These are phyloP conservation scores for Ictalurus furcatus DNA, from an alignment of 2,113 vertebrate genomes.

Conservation along the genomic window DNA sequence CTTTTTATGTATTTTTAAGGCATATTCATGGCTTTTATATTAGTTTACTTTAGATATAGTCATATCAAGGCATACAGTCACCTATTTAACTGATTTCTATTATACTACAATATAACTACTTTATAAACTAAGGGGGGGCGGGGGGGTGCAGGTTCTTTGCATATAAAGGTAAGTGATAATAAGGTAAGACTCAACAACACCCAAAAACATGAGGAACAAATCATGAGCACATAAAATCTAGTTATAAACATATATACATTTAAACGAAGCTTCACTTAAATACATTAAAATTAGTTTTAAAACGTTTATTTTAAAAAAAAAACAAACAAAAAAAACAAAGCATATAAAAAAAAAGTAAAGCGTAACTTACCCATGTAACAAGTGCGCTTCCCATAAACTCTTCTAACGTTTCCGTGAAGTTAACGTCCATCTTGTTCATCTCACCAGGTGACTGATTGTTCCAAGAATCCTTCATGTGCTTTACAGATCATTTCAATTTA, in stretches of 20 bases:
- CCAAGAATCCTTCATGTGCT: conserved; percentile 21
- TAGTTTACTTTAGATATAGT: background rate
- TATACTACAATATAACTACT: background rate
- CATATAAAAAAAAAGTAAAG: background rate
- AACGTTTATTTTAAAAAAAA: background rate
- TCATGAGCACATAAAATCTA: too few species aligned
- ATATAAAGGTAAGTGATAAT: background rate
- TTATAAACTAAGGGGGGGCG: background rate
- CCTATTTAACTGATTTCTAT: background rate
- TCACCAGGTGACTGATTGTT: conserved; percentile 16
- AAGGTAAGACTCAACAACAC: too few species aligned
- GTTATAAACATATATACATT: background rate
- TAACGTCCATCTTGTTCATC: conserved; percentile 67
- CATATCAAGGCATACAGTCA: background rate
- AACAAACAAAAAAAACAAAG: too few species aligned
- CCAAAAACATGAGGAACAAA: background rate
- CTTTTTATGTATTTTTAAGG: background rate
- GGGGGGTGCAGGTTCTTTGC: too few species aligned
- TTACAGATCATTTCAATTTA: background rate
- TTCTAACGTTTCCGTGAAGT: conserved; percentile 72
- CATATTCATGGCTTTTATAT: background rate
- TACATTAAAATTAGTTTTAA: background rate
- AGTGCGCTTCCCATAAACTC: conserved; percentile 77
- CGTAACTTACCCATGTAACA: conserved; percentile 76
- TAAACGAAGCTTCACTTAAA: background rate